Percentiles rank a stretch among this genome's conserved stretches.
phyloP scores from a whole-genome alignment of 2,888 invertebrate species.

The Agonopterix subpropinquella region DNA sequence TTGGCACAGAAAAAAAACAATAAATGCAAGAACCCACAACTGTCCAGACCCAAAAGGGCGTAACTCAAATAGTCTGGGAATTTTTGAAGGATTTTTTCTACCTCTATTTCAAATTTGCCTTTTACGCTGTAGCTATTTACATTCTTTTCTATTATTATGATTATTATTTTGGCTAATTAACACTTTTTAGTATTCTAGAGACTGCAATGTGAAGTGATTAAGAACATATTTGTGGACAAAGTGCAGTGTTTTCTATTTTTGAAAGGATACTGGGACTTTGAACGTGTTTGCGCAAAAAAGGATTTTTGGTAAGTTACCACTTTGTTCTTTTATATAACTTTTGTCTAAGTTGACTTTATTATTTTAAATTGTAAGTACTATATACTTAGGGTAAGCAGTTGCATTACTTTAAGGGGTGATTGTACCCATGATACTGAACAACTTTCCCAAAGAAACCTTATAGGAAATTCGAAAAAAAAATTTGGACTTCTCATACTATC shows the following conservation, averaged over 20 bases:
- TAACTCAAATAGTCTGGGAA: slow-evolving; percentile 26
- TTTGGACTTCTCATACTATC: too few relatives aligned
- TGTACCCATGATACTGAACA: too few relatives aligned
- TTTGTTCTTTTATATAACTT: too few relatives aligned
- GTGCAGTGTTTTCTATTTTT: slow-evolving; percentile 3
- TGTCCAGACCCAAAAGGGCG: slow-evolving; percentile 22
- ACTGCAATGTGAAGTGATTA: slow-evolving; percentile 46
- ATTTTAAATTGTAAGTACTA: too few relatives aligned
- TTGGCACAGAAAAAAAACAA: slow-evolving; percentile 15
- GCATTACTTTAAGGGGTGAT: too few relatives aligned
- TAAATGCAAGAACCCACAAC: slow-evolving; percentile 36
- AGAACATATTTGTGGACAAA: slow-evolving; percentile 14
- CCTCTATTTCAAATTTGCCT: slow-evolving; percentile 55
- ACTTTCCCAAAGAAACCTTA: too few relatives aligned
- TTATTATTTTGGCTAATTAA: slow-evolving; percentile 48
- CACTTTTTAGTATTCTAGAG: slow-evolving; percentile 18
- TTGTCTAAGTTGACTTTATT: too few relatives aligned
- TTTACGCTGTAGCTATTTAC: slow-evolving; percentile 57
- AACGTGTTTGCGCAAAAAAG: slow-evolving; percentile 6
- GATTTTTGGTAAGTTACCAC: slow-evolving; percentile 12
- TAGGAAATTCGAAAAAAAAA: too few relatives aligned
- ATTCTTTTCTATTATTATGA: slow-evolving; percentile 60
- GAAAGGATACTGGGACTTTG: slow-evolving; percentile 5
- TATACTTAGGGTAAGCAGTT: too few relatives aligned
- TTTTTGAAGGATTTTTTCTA: slow-evolving; percentile 53